phyloP scores from a whole-genome alignment of 2,797 vertebrate species.

The Podarcis lilfordi region DNA sequence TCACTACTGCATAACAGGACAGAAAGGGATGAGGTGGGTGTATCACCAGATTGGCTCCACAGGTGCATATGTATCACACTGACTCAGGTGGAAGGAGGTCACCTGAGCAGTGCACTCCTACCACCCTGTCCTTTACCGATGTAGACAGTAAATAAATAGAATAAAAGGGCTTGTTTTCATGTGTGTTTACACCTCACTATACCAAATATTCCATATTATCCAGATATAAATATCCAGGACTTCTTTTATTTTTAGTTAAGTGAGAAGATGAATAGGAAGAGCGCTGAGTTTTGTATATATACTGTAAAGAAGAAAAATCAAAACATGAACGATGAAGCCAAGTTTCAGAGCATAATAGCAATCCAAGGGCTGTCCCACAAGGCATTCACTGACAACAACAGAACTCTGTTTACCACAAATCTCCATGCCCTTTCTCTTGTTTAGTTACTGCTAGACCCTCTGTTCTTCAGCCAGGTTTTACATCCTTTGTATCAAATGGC shows the following conservation, averaged over 20 bases:
- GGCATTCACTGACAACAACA: conserved; percentile 37
- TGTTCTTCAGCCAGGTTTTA: conserved; percentile 54
- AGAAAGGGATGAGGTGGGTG: too few relatives aligned
- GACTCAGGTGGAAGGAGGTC: too few relatives aligned
- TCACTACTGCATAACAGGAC: too few relatives aligned
- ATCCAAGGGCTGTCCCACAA: background rate
- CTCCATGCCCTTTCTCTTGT: conserved; percentile 16
- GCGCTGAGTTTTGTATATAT: background rate
- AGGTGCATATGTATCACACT: too few relatives aligned
- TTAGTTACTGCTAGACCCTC: conserved; percentile 4
- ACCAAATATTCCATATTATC: background rate
- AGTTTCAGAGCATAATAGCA: background rate
- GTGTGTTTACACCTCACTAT: background rate
- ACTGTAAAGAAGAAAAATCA: too few relatives aligned
- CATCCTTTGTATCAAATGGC: conserved; percentile 8
- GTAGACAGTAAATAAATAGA: background rate
- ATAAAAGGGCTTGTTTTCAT: background rate
- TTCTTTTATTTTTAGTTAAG: background rate
- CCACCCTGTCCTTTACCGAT: too few relatives aligned
- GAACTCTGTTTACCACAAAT: conserved; percentile 19
- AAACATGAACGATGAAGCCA: background rate
- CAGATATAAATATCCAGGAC: background rate
- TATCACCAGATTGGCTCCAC: too few relatives aligned
- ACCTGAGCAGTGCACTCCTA: too few relatives aligned
- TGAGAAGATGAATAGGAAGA: background rate